phyloP scores from a whole-genome alignment of 2,113 vertebrate genomes.

The Diadophis punctatus region DNA sequence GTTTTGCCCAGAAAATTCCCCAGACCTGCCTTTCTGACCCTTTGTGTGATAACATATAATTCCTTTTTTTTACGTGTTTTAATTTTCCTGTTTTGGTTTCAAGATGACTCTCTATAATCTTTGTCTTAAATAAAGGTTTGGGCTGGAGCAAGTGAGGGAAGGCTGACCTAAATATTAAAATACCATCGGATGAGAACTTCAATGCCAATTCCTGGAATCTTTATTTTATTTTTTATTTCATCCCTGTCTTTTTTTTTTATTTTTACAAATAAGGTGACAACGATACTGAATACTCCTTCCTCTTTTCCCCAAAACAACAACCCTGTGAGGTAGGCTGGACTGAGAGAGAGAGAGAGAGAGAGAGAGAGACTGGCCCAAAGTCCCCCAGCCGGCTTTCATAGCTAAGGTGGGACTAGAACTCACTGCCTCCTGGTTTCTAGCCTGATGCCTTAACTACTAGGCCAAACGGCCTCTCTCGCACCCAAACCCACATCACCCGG shows the following conservation, averaged over 20 bases:
- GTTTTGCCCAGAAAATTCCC: background rate
- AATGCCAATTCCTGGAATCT: background rate
- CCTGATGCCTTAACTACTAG: no score
- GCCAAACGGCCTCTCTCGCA: no score
- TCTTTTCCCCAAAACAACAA: no score
- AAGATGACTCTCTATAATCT: background rate
- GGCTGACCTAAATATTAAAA: background rate
- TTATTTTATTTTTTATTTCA: background rate
- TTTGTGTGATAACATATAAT: background rate
- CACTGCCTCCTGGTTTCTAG: no score
- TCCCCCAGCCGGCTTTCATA: no score
- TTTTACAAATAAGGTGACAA: background rate
- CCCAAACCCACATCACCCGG: no score
- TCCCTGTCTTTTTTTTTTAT: no score
- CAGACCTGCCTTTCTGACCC: background rate
- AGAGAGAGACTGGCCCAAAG: no score
- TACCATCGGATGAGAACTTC: background rate
- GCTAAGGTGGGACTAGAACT: no score
- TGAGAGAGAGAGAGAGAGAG: no score
- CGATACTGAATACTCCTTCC: background rate
- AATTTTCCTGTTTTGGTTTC: background rate
- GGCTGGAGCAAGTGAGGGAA: background rate
- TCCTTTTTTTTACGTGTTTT: background rate
- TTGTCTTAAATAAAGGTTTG: background rate
- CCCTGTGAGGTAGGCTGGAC: no score